Base-by-base conservation (phyloP, 2,113 vertebrate genomes). In the Anguilla japonica region DNA sequence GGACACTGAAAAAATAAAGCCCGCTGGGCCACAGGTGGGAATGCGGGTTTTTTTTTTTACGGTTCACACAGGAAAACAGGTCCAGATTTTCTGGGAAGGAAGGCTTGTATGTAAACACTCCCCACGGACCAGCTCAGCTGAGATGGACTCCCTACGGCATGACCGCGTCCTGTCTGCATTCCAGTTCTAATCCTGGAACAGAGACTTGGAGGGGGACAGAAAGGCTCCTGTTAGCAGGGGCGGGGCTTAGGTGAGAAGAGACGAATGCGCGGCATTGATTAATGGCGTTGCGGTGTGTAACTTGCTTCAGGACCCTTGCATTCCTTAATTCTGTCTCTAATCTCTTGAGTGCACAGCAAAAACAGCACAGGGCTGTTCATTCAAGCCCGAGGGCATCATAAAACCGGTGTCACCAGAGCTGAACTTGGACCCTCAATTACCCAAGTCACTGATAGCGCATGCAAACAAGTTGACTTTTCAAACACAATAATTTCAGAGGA, bases 11-110 rank as follows among this genome's bases (percentile, higher is more conserved):
- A 86, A 50, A 86, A 83, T 60, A 83, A 41, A 11, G 22, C 81
- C 60, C 3, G 86, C 80, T 83, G 81, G 15, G 81, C 50, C 63
- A 78, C 86, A 18, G 29, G 60, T 75, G 86, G 80, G 60, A 67
- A 18, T 29, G 26, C 40, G 14, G 22, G 67, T 6, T 11, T 79
- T 80, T 82, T 80, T 80, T 46, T 75, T 67, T 56, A 67, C 39
- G 39, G 53, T 60, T 53, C 43, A 40, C 80, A 71, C 39, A 71
- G 41, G 80, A 82, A 86, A 87, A 83, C 63, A 60, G 86, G 81
- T 75, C 56, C 80, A 43, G 75, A 60, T 46, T 87, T 83, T 87
- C 63, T 75, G 86, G 41, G 60, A 87, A 87, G 83, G 67, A 60
- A 83, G 82, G 20, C 50, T 41, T 9, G 29, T 53, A n/a, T 34